These are phyloP conservation scores for Tipula vernalis DNA, from an alignment of 2,888 invertebrate species.

Conservation along the genomic window DNA sequence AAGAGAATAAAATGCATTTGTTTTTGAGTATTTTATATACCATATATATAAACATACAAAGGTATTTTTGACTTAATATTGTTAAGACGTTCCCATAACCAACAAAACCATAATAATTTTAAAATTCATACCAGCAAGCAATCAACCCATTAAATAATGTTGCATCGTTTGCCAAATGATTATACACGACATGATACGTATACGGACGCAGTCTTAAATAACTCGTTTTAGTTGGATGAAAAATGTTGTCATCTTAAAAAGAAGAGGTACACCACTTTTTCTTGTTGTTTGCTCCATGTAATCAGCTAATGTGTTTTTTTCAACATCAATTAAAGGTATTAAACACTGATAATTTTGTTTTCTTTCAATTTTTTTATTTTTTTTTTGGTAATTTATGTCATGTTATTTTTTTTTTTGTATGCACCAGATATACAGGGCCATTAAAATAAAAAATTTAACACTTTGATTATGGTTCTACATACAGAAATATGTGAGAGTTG, in stretches of 20 bases:
- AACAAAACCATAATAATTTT: neutral
- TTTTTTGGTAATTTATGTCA: neutral
- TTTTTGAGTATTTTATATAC: neutral
- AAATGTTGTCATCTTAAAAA: neutral
- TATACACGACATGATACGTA: neutral
- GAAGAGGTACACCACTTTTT: neutral
- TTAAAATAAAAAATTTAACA: neutral
- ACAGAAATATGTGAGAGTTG: neutral
- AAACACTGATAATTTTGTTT: neutral
- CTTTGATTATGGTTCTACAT: neutral
- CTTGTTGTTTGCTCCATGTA: neutral
- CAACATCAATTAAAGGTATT: neutral
- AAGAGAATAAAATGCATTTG: neutral
- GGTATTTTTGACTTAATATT: neutral
- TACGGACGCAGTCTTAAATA: neutral
- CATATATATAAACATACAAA: too few species aligned
- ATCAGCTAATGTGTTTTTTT: conserved; percentile 4
- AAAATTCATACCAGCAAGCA: neutral
- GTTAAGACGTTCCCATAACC: neutral
- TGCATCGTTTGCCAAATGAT: neutral
- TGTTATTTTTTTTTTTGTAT: neutral
- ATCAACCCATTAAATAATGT: neutral
- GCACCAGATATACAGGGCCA: neutral
- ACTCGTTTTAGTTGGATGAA: neutral
- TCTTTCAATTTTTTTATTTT: neutral